These are phyloP conservation scores for Suricata suricatta DNA, from an alignment of 2,113 vertebrate species.

Conservation along the genomic window DNA sequence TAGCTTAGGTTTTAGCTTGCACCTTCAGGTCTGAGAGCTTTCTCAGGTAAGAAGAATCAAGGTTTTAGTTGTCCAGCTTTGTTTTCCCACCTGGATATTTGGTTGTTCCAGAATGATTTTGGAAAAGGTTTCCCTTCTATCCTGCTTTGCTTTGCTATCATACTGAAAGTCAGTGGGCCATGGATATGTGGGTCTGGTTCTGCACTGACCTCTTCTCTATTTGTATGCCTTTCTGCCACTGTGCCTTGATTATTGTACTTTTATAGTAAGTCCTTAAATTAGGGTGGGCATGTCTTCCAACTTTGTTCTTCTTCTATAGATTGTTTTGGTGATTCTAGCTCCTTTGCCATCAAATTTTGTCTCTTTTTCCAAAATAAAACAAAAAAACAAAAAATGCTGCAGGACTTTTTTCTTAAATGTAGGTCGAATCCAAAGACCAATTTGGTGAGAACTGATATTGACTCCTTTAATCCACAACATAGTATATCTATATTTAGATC, in stretches of 20 bases:
- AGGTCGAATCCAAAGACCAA: background rate
- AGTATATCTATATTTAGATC: background rate
- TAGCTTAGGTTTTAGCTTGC: background rate
- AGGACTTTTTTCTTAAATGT: background rate
- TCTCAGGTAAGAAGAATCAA: background rate
- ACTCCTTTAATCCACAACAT: background rate
- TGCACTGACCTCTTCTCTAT: background rate
- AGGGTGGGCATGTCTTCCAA: background rate
- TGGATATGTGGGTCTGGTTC: background rate
- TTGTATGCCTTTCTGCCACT: background rate
- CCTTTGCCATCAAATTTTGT: background rate
- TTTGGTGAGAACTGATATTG: background rate
- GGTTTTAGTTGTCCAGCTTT: background rate
- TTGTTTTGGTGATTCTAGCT: background rate
- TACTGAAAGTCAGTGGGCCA: background rate
- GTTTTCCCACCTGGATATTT: background rate
- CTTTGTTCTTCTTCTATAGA: background rate
- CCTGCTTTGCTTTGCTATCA: background rate
- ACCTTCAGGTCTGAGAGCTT: background rate
- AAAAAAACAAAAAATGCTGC: background rate
- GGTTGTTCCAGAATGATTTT: background rate
- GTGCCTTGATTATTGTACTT: no score
- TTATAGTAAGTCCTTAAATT: background rate
- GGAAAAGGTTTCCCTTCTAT: background rate
- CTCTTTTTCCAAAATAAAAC: background rate